These are phyloP conservation scores for Alauda arvensis DNA, from an alignment of 2,797 vertebrate species.

Conservation along the genomic window DNA sequence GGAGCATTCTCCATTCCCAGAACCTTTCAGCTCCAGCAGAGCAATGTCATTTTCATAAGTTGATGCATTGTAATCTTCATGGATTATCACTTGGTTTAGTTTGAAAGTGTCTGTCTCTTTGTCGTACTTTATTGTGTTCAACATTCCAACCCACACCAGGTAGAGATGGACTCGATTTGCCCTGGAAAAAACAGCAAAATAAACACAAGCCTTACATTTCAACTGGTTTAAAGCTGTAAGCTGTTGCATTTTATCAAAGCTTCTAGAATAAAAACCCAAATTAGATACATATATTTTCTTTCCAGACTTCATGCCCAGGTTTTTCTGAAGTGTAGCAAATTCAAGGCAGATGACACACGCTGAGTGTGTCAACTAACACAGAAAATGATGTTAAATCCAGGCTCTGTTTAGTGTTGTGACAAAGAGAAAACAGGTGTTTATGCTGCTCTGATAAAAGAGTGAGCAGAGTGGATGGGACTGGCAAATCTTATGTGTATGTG, in stretches of 20 bases:
- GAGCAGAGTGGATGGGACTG: neutral
- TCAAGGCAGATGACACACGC: neutral
- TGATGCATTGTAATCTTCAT: constrained; percentile 73
- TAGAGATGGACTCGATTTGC: constrained; percentile 65
- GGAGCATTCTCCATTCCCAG: neutral
- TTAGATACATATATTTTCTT: neutral
- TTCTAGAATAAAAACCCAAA: neutral
- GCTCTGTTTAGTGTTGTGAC: neutral
- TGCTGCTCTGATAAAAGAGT: neutral
- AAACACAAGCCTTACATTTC: neutral
- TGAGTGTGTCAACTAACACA: neutral
- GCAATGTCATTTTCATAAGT: constrained; percentile 92
- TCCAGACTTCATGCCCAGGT: neutral
- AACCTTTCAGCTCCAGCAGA: constrained; percentile 78
- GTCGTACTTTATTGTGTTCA: constrained; percentile 54
- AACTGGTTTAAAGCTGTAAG: neutral
- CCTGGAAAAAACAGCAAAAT: constrained; percentile 60
- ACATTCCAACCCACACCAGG: constrained; percentile 78
- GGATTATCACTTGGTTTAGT: constrained; percentile 74
- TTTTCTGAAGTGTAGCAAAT: neutral
- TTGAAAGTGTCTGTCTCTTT: constrained; percentile 46
- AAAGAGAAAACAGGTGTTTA: neutral
- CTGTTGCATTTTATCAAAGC: neutral
- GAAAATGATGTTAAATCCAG: neutral
- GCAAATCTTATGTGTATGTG: neutral